phyloP scores from a whole-genome alignment of 2,797 vertebrate species.

The Chaunax sp. region DNA sequence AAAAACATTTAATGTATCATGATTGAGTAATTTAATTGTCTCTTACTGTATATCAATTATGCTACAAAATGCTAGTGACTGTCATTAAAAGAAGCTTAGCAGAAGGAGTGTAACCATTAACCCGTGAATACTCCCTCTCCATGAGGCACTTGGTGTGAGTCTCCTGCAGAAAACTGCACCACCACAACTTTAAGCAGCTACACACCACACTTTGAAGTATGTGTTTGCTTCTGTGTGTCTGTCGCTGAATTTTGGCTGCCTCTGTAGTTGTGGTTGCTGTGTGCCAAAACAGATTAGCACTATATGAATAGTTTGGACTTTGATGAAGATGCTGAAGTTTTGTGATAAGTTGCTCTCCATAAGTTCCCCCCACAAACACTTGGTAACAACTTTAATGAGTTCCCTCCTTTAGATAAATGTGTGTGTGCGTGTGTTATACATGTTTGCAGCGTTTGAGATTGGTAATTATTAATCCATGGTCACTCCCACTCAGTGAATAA shows the following conservation, averaged over 20 bases:
- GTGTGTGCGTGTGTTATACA: conserved; percentile 4
- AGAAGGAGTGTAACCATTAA: conserved; percentile 42
- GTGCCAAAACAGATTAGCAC: conserved; percentile 46
- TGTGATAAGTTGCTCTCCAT: conserved; percentile 21
- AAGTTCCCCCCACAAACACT: neutral
- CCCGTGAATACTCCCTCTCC: conserved; percentile 33
- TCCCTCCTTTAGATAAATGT: conserved; percentile 34
- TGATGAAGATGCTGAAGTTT: conserved; percentile 46
- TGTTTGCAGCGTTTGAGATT: conserved; percentile 16
- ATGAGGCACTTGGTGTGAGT: conserved; percentile 42
- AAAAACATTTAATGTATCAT: too few species aligned
- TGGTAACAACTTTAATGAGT: conserved; percentile 56
- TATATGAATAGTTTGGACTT: conserved; percentile 39
- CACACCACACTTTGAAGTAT: conserved; percentile 40
- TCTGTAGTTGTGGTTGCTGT: conserved; percentile 21
- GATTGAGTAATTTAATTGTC: too few species aligned
- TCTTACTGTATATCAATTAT: too few species aligned
- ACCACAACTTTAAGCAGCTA: conserved; percentile 42
- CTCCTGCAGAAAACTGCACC: conserved; percentile 45
- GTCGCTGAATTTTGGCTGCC: conserved; percentile 4
- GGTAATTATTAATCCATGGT: conserved; percentile 44
- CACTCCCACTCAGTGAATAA: conserved; percentile 63
- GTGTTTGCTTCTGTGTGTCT: neutral
- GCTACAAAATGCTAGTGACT: too few species aligned
- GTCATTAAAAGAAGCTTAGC: too few species aligned